Evolutionary conservation across 2,888 invertebrate genomes (phyloP), one percentile per base, ranked within the genome.

Genomic region (Gasteruption jaculator): DNA sequence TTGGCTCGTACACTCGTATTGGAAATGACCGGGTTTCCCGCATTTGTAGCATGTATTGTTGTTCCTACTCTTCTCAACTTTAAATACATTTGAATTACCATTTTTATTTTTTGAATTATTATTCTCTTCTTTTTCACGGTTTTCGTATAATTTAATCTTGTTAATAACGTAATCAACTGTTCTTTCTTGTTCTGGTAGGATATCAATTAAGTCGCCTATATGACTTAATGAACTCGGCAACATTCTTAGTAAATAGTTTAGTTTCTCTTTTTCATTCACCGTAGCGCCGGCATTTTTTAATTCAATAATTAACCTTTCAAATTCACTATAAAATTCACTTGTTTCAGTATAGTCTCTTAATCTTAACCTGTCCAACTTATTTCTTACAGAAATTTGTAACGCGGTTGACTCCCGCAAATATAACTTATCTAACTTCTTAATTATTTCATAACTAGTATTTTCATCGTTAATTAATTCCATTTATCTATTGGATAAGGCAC

Each of bases 371-470:
- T n/a, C n/a, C 29, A 29, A 29, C 11, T 29, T n/a, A 8, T 29
- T 11, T 29, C 6, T 6, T n/a, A n/a, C n/a, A n/a, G n/a, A n/a
- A n/a, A n/a, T n/a, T 14, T 11, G 44, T 11, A 52, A 21, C 11
- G 48, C 43, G 12, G 46, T 48, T 20, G 40, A 46, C 30, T 50
- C 27, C 21, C 26, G 38, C 15, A 41, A 16, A 36, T 46, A 50
- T 18, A 42, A 24, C 14, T 40, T 35, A 20, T 47, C 48, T 14
- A 49, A 41, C 21, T 49, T 52, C 31, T 39, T 41, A 7, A 50
- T 44, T 5, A 52, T 46, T 7, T 29, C 40, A 16, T 35, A 37
- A 3, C 48, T 41, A 11, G 43, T 43, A 29, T 50, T 44, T 31
- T 38, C 20, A 2, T 43, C 27, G 19, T 25, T 16, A 3, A 51